A percentile compares a stretch with the other conserved stretches of the same genome.
phyloP scores from a whole-genome alignment of 2,113 vertebrate species.

The Perccottus glenii region DNA sequence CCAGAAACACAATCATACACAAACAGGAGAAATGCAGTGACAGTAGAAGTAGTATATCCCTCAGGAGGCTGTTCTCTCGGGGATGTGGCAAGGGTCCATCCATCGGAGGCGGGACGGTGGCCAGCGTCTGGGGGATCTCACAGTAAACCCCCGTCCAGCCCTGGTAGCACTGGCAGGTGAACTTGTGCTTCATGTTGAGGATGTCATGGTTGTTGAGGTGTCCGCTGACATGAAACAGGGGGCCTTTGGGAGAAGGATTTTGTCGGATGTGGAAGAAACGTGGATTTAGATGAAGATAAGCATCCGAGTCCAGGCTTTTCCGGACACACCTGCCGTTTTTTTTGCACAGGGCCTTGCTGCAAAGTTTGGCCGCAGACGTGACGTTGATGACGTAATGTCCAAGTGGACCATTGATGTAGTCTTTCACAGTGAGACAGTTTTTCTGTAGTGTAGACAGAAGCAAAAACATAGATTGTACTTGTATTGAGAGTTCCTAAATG shows the following conservation, averaged over 20 bases:
- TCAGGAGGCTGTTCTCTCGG: slow-evolving; percentile 47
- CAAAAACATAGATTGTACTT: neutral
- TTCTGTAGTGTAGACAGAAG: slow-evolving; percentile 67
- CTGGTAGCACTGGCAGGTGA: slow-evolving; percentile 89
- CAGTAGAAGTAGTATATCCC: slow-evolving; percentile 53
- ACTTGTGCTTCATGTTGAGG: slow-evolving; percentile 84
- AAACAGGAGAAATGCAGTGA: slow-evolving; percentile 74
- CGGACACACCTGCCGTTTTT: slow-evolving; percentile 88
- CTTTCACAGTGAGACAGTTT: slow-evolving; percentile 85
- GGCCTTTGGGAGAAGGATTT: slow-evolving; percentile 19
- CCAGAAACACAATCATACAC: slow-evolving; percentile 71
- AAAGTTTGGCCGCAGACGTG: slow-evolving; percentile 88
- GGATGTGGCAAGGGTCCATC: slow-evolving; percentile 11
- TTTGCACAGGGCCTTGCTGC: slow-evolving; percentile 88
- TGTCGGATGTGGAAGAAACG: slow-evolving; percentile 78
- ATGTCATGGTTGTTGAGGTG: slow-evolving; percentile 72
- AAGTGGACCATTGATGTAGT: slow-evolving; percentile 82
- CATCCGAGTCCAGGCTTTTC: slow-evolving; percentile 77
- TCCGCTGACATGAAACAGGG: slow-evolving; percentile 78
- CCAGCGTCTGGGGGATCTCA: slow-evolving; percentile 77
- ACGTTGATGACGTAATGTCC: slow-evolving; percentile 90
- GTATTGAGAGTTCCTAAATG: neutral
- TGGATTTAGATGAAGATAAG: slow-evolving; percentile 85
- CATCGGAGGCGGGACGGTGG: slow-evolving; percentile 46
- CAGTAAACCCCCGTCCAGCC: slow-evolving; percentile 89